A percentile compares a stretch with the other conserved stretches of the same genome.
Evolutionary conservation across 2,888 invertebrate genomes (phyloP).

Genomic region (Rhogogaster chlorosoma): DNA sequence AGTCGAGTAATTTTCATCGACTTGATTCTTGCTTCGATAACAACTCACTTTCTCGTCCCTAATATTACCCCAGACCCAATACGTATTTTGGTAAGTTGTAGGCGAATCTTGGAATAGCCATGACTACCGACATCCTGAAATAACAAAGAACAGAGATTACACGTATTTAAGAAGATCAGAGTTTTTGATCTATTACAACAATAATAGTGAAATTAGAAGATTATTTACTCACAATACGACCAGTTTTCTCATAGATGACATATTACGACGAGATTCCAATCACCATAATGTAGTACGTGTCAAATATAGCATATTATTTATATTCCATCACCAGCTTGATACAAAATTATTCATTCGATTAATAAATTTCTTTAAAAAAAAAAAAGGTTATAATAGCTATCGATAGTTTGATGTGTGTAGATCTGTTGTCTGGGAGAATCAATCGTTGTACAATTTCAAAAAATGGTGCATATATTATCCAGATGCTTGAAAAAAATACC

Average conservation of each 20-base stretch:
- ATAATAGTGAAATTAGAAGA: not conserved
- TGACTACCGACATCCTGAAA: slow-evolving; percentile 90
- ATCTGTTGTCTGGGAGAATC: not conserved
- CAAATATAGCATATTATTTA: not conserved
- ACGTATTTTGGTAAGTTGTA: slow-evolving; percentile 93
- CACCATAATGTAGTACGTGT: slow-evolving; percentile 1
- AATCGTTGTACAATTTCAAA: not conserved
- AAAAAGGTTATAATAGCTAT: not conserved
- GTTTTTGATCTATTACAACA: not conserved
- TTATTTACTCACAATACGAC: slow-evolving; percentile 14
- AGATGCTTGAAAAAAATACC: no score
- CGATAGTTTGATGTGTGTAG: not conserved
- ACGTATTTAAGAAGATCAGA: not conserved
- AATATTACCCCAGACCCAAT: slow-evolving; percentile 86
- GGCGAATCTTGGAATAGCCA: slow-evolving; percentile 91
- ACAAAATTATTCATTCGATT: not conserved
- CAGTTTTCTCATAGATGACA: not conserved
- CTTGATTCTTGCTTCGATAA: not conserved
- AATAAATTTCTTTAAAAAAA: no score
- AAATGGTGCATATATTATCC: not conserved
- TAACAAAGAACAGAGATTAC: slow-evolving; percentile 67
- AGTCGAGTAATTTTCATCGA: not conserved
- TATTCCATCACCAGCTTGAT: slow-evolving; percentile 28
- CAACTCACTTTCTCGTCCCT: not conserved
- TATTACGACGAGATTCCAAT: slow-evolving; percentile 10